A percentile compares a stretch with the other conserved stretches of the same genome.
These are phyloP conservation scores for Lagodon rhomboides DNA, from an alignment of 2,797 vertebrate species.

Conservation along the genomic window DNA sequence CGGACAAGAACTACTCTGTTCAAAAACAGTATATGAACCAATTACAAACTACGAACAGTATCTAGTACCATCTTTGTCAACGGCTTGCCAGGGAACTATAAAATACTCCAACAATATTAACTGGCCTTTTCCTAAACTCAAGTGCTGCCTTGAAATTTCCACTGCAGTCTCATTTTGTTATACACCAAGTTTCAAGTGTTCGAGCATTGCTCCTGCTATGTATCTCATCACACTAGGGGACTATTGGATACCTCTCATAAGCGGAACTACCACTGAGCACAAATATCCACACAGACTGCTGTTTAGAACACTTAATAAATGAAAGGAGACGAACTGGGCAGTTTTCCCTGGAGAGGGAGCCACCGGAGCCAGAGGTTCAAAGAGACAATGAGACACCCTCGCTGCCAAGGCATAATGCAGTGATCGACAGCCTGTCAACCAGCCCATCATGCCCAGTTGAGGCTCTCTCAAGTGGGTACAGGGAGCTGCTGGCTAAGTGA, in stretches of 20 bases:
- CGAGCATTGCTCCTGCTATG: neutral
- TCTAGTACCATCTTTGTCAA: neutral
- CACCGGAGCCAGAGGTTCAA: constrained; percentile 18
- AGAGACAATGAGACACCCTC: constrained; percentile 10
- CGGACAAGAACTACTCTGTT: neutral
- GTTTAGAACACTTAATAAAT: constrained; percentile 15
- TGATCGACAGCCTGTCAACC: constrained; percentile 21
- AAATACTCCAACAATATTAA: neutral
- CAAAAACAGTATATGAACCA: neutral
- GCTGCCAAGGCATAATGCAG: constrained; percentile 13
- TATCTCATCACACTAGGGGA: neutral
- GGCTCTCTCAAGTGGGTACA: constrained; percentile 25
- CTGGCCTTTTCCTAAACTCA: constrained; percentile 12
- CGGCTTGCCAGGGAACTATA: neutral
- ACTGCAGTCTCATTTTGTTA: constrained; percentile 31
- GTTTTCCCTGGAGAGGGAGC: neutral
- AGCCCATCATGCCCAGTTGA: constrained; percentile 23
- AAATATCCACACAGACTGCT: neutral
- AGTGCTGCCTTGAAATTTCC: constrained; percentile 43
- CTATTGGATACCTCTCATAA: constrained; percentile 20
- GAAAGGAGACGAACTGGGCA: neutral
- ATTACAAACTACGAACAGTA: neutral
- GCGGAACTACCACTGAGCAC: neutral
- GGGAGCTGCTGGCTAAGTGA: constrained; percentile 32
- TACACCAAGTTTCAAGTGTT: constrained; percentile 1